Evolutionary conservation across 2,888 invertebrate species (phyloP).

Genomic region (Boloria selene): DNA sequence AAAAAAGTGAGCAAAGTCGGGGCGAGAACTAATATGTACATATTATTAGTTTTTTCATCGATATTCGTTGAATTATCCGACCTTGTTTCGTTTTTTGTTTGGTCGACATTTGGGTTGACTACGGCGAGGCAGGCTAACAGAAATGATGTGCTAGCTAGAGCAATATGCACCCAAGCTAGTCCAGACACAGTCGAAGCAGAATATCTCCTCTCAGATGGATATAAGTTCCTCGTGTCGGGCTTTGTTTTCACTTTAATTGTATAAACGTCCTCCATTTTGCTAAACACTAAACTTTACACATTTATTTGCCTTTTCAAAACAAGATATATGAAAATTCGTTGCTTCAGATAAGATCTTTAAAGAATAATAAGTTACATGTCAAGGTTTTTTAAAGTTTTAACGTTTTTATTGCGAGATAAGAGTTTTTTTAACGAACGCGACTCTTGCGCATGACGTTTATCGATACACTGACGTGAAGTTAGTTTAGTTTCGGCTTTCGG

Average conservation of each 20-base stretch:
- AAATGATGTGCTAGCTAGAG: conserved; percentile 82
- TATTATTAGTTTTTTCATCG: conserved; percentile 42
- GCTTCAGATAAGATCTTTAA: conserved; percentile 20
- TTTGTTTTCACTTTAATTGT: conserved; percentile 85
- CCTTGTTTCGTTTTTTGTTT: conserved; percentile 30
- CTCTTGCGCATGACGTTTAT: conserved; percentile 45
- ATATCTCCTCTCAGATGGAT: conserved; percentile 86
- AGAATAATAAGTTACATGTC: conserved; percentile 33
- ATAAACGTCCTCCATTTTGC: conserved; percentile 85
- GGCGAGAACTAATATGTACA: conserved; percentile 70
- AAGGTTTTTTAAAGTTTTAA: conserved; percentile 39
- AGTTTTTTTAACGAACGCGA: conserved; percentile 37
- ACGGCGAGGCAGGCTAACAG: conserved; percentile 81
- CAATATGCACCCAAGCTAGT: conserved; percentile 83
- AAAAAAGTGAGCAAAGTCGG: conserved; percentile 78
- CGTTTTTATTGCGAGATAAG: conserved; percentile 41
- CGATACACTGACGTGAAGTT: conserved; percentile 48
- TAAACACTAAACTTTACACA: conserved; percentile 6
- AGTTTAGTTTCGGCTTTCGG: conserved; percentile 6
- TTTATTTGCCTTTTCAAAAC: background rate
- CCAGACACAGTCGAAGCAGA: conserved; percentile 86
- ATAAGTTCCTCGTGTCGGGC: conserved; percentile 81
- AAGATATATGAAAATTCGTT: conserved; percentile 7
- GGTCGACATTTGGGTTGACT: conserved; percentile 56
- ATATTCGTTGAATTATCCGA: conserved; percentile 42